These are phyloP conservation scores for Crocidura indochinensis DNA, from an alignment of 2,797 vertebrate species.

Conservation along the genomic window DNA sequence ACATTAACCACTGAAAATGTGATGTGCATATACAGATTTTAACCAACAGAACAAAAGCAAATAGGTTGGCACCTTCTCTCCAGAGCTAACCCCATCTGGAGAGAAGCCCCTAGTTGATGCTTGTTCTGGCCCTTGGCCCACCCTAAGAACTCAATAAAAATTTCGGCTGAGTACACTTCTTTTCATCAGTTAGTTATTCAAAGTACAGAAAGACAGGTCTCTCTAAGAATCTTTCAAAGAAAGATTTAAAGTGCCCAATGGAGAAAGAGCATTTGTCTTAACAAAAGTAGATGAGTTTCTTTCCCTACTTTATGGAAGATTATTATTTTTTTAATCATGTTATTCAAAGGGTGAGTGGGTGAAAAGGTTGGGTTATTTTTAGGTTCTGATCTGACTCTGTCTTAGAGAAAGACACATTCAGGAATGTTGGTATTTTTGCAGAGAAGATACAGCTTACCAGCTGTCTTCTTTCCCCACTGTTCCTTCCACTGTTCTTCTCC, in stretches of 20 bases:
- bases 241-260: constrained; percentile 20
- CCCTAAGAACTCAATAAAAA: neutral
- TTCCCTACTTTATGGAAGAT: neutral
- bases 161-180: too few species aligned
- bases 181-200: neutral
- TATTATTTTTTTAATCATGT: neutral
- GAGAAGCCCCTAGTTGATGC: too few species aligned
- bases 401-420: neutral
- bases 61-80: neutral
- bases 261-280: neutral
- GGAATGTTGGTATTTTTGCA: constrained; percentile 9
- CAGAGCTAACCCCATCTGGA: neutral
- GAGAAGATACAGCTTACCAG: neutral
- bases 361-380: neutral
- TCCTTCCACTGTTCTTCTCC: constrained; percentile 44
- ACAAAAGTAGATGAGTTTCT: neutral
- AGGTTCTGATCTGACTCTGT: neutral
- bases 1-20: constrained; percentile 14
- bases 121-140: neutral
- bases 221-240: constrained; percentile 24
- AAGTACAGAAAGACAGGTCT: constrained; percentile 7
- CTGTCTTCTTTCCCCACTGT: neutral
- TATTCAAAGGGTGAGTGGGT: neutral
- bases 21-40: neutral
- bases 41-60: neutral